phyloP scores from a whole-genome alignment of 2,797 vertebrate genomes.

The Crypturellus tataupa region DNA sequence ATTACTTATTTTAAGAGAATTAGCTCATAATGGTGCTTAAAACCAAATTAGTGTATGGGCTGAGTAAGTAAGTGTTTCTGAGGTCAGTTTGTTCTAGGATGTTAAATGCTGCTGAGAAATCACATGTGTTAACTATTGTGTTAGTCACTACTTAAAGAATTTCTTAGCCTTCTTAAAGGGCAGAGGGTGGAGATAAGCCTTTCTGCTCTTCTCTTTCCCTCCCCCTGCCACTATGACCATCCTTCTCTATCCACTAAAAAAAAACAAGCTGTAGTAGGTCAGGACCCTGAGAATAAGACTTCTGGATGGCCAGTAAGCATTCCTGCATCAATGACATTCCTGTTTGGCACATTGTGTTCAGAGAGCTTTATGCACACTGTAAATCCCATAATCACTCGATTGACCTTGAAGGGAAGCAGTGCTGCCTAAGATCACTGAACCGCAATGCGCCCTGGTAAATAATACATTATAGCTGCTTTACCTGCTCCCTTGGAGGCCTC shows the following conservation, averaged over 20 bases:
- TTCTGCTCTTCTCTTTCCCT: slow-evolving; percentile 25
- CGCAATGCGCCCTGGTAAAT: not conserved
- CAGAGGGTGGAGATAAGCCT: slow-evolving; percentile 24
- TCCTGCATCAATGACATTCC: not conserved
- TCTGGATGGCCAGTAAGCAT: slow-evolving; percentile 44
- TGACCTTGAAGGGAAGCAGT: slow-evolving; percentile 56
- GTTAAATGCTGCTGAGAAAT: slow-evolving; percentile 9
- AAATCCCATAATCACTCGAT: slow-evolving; percentile 56
- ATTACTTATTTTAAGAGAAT: not conserved
- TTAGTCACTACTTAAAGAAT: slow-evolving; percentile 59
- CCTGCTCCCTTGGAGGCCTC: not conserved
- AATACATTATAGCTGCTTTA: not conserved
- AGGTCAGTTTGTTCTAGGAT: not conserved
- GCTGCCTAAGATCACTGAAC: slow-evolving; percentile 21
- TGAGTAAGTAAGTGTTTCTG: slow-evolving; percentile 20
- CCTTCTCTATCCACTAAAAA: not conserved
- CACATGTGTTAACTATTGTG: slow-evolving; percentile 27
- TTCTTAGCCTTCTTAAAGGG: slow-evolving; percentile 57
- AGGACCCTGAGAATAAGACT: slow-evolving; percentile 57
- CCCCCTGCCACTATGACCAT: slow-evolving; percentile 32
- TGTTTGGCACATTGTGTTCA: not conserved
- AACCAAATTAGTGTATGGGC: not conserved
- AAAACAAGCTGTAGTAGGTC: not conserved
- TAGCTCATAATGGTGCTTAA: not conserved
- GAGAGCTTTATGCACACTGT: not conserved